Evolutionary conservation across 1,140 invertebrate species (phyloP).

Genomic region (Wasmannia auropunctata): DNA sequence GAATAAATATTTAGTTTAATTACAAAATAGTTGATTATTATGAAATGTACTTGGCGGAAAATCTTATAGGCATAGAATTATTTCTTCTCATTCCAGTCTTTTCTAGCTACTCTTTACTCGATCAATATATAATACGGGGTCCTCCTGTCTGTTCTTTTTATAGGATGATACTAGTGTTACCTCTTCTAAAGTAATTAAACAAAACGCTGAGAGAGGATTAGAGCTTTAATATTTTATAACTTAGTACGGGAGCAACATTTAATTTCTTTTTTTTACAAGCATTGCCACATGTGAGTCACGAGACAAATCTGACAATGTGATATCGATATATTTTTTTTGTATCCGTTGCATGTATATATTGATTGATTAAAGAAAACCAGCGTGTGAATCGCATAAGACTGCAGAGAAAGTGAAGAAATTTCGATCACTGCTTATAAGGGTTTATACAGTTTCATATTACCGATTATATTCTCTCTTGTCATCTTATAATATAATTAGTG

Average conservation of each 20-base stretch:
- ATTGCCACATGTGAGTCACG: background rate
- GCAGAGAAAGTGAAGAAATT: slow-evolving; percentile 35
- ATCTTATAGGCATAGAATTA: background rate
- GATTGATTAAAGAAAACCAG: slow-evolving; percentile 31
- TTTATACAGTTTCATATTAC: background rate
- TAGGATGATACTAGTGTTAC: background rate
- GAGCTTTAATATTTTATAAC: slow-evolving; percentile 7
- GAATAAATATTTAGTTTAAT: slow-evolving; percentile 16
- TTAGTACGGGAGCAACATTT: background rate
- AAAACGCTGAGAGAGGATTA: background rate
- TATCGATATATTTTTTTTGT: background rate
- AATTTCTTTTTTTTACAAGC: background rate
- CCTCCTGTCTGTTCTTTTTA: background rate
- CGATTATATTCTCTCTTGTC: slow-evolving; percentile 6
- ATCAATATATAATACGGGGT: slow-evolving; percentile 18
- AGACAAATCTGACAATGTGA: background rate
- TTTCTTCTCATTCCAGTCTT: slow-evolving; percentile 3
- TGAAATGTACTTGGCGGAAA: slow-evolving; percentile 4
- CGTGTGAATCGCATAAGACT: background rate
- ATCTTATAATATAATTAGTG: slow-evolving; percentile 39
- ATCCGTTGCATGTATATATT: background rate
- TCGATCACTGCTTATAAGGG: slow-evolving; percentile 46
- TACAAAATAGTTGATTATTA: slow-evolving; percentile 16
- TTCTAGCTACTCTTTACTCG: background rate
- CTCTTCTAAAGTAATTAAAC: slow-evolving; percentile 2